Evolutionary conservation across 2,113 vertebrate species (phyloP).

Genomic region (Mastomys natalensis): DNA sequence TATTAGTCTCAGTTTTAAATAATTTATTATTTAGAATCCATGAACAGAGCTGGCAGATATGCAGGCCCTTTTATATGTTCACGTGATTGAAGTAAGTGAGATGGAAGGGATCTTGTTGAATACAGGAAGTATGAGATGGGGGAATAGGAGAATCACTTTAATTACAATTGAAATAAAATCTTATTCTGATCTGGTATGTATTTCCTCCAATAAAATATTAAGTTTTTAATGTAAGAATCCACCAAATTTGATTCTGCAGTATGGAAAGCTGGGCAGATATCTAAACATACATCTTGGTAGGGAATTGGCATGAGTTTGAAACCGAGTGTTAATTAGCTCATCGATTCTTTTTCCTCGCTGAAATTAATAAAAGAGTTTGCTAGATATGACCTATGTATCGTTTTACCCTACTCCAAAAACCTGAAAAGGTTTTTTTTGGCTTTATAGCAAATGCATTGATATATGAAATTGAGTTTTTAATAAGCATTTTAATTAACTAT

Average conservation of each 20-base stretch:
- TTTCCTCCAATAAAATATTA: constrained; percentile 19
- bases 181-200: constrained; percentile 9
- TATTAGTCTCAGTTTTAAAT: neutral
- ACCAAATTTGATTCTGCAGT: constrained; percentile 28
- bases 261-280: constrained; percentile 47
- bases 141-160: constrained; percentile 8
- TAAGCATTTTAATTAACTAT: constrained; percentile 69
- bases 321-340: constrained; percentile 48
- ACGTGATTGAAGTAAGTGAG: neutral
- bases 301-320: constrained; percentile 43
- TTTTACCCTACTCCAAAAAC: neutral
- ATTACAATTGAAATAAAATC: constrained; percentile 54
- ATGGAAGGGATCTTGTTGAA: constrained; percentile 24
- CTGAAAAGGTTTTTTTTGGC: constrained; percentile 37
- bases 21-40: constrained; percentile 46
- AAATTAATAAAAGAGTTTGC: constrained; percentile 55
- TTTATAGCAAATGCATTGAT: constrained; percentile 47
- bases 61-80: constrained; percentile 26
- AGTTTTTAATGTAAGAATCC: constrained; percentile 24
- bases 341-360: neutral
- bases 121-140: neutral
- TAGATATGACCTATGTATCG: neutral
- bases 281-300: constrained; percentile 46
- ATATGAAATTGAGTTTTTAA: constrained; percentile 31
- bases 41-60: neutral